A percentile compares a stretch with the other conserved stretches of the same genome.
These are phyloP conservation scores for Leuciscus idus DNA, from an alignment of 2,113 vertebrate genomes.

Conservation along the genomic window DNA sequence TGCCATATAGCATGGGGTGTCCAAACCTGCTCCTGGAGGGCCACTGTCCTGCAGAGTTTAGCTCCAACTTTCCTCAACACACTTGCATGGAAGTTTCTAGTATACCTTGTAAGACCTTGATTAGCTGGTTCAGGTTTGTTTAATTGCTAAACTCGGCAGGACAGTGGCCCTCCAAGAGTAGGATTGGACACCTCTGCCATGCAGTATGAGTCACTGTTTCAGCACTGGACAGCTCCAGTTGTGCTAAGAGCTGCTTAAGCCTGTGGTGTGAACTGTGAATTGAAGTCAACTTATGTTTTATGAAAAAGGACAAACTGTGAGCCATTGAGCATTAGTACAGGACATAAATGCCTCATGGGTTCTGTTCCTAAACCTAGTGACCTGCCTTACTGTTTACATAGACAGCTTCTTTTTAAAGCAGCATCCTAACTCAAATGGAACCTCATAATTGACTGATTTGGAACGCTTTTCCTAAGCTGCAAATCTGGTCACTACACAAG, in stretches of 20 bases:
- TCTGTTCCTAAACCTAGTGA: conserved; percentile 6
- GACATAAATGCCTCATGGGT: background rate
- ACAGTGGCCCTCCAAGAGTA: too few species aligned
- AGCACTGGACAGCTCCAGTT: conserved; percentile 51
- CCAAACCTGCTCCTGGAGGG: too few species aligned
- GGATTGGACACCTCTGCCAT: too few species aligned
- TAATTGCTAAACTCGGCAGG: too few species aligned
- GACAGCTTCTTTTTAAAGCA: conserved; percentile 9
- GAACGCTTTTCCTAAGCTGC: background rate
- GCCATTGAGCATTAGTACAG: background rate
- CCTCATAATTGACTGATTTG: conserved; percentile 9
- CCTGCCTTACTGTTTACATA: background rate
- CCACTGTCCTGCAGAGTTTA: too few species aligned
- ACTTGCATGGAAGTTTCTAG: too few species aligned
- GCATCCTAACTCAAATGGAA: background rate
- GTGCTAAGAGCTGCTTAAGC: conserved; percentile 1
- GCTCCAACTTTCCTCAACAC: too few species aligned
- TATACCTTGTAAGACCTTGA: too few species aligned
- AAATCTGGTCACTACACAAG: background rate
- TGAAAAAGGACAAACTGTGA: background rate
- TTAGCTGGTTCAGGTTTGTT: too few species aligned
- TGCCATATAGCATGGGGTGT: too few species aligned
- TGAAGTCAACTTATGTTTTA: background rate
- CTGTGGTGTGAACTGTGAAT: background rate
- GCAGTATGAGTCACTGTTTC: conserved; percentile 13